Evolutionary conservation across 2,113 vertebrate species (phyloP).

Genomic region (Echinops telfairi): DNA sequence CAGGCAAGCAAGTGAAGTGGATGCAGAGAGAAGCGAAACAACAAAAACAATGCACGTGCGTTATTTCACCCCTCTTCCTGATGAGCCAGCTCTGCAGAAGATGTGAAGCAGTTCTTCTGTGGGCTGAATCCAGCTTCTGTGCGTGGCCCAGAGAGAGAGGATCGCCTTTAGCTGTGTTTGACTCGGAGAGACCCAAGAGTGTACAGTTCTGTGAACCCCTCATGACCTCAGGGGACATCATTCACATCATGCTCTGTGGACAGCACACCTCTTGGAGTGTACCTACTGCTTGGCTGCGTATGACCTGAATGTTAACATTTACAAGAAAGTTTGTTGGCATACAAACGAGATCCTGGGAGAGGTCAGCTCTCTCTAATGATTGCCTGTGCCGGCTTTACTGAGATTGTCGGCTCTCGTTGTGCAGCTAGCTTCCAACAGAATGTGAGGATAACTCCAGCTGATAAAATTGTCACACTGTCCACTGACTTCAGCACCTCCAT

Average conservation of each 20-base stretch:
- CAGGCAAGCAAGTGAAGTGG: conserved; percentile 29
- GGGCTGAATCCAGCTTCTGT: not conserved
- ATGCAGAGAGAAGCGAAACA: conserved; percentile 25
- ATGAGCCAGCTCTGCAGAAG: not conserved
- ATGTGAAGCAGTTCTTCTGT: conserved; percentile 3
- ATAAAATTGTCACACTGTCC: not conserved
- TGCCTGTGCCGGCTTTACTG: not conserved
- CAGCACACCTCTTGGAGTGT: not conserved
- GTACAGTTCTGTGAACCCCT: not conserved
- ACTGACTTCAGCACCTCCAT: not conserved
- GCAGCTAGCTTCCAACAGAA: not conserved
- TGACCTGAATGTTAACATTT: not conserved
- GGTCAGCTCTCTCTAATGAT: not conserved
- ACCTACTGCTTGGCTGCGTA: not conserved
- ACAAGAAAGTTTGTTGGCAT: not conserved
- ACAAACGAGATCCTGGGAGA: not conserved
- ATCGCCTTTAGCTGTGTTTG: not conserved
- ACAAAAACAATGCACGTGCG: conserved; percentile 25
- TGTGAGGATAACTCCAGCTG: conserved; percentile 22
- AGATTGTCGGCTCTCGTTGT: not conserved
- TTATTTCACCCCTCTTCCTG: not conserved
- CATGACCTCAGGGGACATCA: not conserved
- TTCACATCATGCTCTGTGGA: not conserved
- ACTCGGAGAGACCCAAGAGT: not conserved
- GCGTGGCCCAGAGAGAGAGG: not conserved